These are phyloP conservation scores for Laothoe populi DNA, from an alignment of 2,888 invertebrate genomes.

Conservation along the genomic window DNA sequence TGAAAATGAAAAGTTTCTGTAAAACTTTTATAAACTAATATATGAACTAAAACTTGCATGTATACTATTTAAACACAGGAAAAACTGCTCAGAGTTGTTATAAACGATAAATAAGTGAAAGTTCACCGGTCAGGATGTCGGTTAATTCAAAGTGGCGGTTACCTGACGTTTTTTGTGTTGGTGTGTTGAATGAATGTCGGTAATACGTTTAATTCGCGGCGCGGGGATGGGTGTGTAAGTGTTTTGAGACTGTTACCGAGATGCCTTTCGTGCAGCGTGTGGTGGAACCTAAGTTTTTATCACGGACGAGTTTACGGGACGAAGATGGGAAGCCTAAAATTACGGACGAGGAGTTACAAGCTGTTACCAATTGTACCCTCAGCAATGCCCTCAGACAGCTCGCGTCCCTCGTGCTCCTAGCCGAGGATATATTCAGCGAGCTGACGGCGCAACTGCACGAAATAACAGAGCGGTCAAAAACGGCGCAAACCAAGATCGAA, in stretches of 20 bases:
- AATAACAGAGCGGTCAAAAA: constrained; percentile 89
- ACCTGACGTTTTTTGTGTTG: constrained; percentile 84
- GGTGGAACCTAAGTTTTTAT: constrained; percentile 92
- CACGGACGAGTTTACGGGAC: constrained; percentile 87
- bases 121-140: constrained; percentile 80
- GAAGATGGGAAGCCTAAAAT: constrained; percentile 85
- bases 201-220: constrained; percentile 78
- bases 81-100: constrained; percentile 48
- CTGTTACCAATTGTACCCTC: constrained; percentile 94
- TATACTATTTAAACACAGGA: constrained; percentile 42
- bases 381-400: constrained; percentile 94
- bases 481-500: constrained; percentile 88
- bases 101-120: constrained; percentile 64
- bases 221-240: constrained; percentile 78
- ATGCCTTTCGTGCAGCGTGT: constrained; percentile 96
- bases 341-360: constrained; percentile 91
- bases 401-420: constrained; percentile 92
- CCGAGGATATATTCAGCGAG: constrained; percentile 94
- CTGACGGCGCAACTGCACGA: constrained; percentile 90
- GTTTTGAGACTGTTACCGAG: constrained; percentile 69
- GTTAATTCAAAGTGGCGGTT: constrained; percentile 85
- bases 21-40: constrained; percentile 67
- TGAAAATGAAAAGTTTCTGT: constrained; percentile 66
- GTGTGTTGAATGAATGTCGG: constrained; percentile 81
- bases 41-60: constrained; percentile 53